Evolutionary conservation across 2,113 vertebrate genomes (phyloP), one percentile per base, ranked within the genome.

Genomic region (Paramisgurnus dabryanus): DNA sequence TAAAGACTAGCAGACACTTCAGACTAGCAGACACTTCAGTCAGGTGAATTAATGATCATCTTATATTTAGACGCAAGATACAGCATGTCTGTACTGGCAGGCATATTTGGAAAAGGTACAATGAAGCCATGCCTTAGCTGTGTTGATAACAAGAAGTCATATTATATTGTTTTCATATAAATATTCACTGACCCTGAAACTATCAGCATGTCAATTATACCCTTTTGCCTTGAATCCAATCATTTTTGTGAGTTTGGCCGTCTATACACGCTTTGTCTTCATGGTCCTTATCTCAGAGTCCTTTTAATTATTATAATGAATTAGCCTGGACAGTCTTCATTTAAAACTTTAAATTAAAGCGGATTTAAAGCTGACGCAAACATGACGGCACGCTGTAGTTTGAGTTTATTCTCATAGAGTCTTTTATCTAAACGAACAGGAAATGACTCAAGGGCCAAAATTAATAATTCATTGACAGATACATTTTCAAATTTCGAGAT

Each of bases 71-170:
- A 85, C 55, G 70, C 60, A 57, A 8, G 34, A 43, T 40, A 70
- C 70, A 77, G 82, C 86, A 49, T 85, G 84, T 88, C 85, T 81
- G 67, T 58, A 74, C 85, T 58, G 10, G 85, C 58, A 70, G 68
- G 55, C 69, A 58, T 78, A 86, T 82, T 83, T 83, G 74, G 67
- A 86, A 86, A 60, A 79, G 79, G 57, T 78, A 81, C 79, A 78
- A 83, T 76, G 83, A 66, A 76, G 45, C 75, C 72, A 39, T 53
- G 61, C 60, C 70, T 78, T 9, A 66, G 17, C n/a, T 1, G 3
- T 53, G 63, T 27, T 66, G 74, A 77, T 77, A 50, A 65, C 13
- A 39, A 63, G 34, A 66, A 66, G 63, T 53, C 60, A 66, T 66
- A 39, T 64, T 43, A 13, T 7, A 66, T 77, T 55, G 63, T 40